Percentiles rank a stretch among this genome's conserved stretches.
phyloP scores from a whole-genome alignment of 2,888 invertebrate genomes.

The Ochropacha duplaris region DNA sequence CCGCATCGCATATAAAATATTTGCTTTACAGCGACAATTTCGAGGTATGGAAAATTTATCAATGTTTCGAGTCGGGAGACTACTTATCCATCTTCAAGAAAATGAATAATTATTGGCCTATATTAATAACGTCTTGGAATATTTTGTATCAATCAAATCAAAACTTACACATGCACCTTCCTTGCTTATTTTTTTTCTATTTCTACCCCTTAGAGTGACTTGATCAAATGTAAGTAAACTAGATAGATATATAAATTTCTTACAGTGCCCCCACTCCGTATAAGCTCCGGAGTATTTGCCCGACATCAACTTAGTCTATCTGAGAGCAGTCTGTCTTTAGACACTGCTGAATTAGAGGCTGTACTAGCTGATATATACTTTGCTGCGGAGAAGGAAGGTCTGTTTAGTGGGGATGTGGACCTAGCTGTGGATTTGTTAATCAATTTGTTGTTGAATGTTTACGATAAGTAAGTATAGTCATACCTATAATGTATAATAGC shows the following conservation, averaged over 20 bases:
- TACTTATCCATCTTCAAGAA: too few species aligned
- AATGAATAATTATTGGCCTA: too few species aligned
- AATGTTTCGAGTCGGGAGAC: too few species aligned
- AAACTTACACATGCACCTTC: too few species aligned
- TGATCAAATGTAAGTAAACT: too few species aligned
- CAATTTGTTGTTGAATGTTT: conserved; percentile 86
- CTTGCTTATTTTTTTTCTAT: too few species aligned
- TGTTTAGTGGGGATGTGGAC: conserved; percentile 84
- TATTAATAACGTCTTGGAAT: too few species aligned
- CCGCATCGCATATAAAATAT: conserved; percentile 88
- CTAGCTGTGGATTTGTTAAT: conserved; percentile 85
- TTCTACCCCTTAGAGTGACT: too few species aligned
- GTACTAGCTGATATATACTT: conserved; percentile 89
- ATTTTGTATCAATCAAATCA: too few species aligned
- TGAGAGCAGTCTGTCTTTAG: conserved; percentile 86
- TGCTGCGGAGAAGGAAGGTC: conserved; percentile 86
- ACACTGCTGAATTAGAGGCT: conserved; percentile 87
- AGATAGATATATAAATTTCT: not conserved
- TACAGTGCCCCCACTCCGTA: conserved; percentile 76
- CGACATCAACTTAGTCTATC: conserved; percentile 87
- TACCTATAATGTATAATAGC: not conserved
- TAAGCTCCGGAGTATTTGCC: conserved; percentile 87
- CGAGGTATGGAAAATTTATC: conserved; percentile 74
- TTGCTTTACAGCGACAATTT: conserved; percentile 73
- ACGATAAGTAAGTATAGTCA: conserved; percentile 83